Base-by-base conservation (phyloP, 2,888 invertebrate genomes). In the Apomyelois bistriatella region DNA sequence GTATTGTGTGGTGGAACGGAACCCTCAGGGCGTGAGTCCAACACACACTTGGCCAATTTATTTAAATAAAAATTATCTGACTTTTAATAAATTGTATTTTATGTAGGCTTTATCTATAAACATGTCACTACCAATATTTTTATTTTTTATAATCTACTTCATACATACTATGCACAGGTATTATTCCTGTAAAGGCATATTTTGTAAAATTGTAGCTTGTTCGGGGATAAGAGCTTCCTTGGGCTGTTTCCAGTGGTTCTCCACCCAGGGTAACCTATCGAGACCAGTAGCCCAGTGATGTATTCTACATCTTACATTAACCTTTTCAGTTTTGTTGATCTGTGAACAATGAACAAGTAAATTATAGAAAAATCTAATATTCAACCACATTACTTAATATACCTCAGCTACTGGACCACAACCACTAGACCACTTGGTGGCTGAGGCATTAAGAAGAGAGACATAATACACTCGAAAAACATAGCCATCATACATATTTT, bases 271-370 rank as follows among this genome's bases (percentile, higher is more conserved):
- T 17, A 95, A 68, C 54, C 93, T 87, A 3, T 95, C 93, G 36
- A 91, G 79, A 2, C 94, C 92, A 3, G 93, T 93, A 53, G 94
- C 93, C 94, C 94, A 95, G 72, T 97, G 97, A 74, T 94, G 94
- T 52, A 97, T 91, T 60, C 94, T 90, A 73, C 96, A 97, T 58
- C 94, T 91, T 0, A 97, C 94, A 58, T 93, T 92, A 0, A 94
- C 94, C 68, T 92, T 92, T 78, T 97, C 97, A 43, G 77, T 86
- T 48, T 94, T 93, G 70, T 96, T 96, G 54, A 96, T 92, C 94
- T 94, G 75, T 16, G 85, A 87, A 61, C 35, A 54, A 50, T 53
- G 13, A 42, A 8, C 9, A 17, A 38, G n/a, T 22, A 5, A 22
- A 22, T 22, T 22, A 3, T 22, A 3, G 5, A 22, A 22, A 22